A percentile compares a stretch with the other conserved stretches of the same genome.
These are phyloP conservation scores for Haplochromis vanheusdeni DNA, from an alignment of 2,113 vertebrate species.

Conservation along the genomic window DNA sequence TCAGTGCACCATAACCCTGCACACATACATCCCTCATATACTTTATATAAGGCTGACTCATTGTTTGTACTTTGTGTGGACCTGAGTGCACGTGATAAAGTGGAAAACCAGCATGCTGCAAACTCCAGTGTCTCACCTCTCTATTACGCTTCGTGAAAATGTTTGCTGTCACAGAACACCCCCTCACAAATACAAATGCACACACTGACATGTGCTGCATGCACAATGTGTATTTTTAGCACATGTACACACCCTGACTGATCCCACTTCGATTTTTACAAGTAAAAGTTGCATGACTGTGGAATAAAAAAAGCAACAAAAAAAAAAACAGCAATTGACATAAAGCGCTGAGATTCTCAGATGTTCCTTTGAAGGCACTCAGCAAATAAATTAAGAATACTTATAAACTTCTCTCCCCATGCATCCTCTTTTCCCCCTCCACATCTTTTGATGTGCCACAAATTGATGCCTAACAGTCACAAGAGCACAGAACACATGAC, in stretches of 20 bases:
- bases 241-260: background rate
- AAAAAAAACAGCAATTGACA: background rate
- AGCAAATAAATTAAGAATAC: background rate
- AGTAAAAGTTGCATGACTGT: background rate
- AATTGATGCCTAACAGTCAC: constrained; percentile 3
- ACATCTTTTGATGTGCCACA: background rate
- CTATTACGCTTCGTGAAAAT: background rate
- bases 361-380: background rate
- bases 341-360: background rate
- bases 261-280: background rate
- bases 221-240: background rate
- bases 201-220: background rate
- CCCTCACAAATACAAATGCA: background rate
- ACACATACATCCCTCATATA: background rate
- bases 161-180: background rate
- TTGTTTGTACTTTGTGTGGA: background rate
- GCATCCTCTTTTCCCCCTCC: background rate
- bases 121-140: background rate
- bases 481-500: constrained; percentile 3
- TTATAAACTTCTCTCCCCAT: background rate
- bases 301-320: background rate
- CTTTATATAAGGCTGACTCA: background rate
- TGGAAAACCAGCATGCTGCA: background rate
- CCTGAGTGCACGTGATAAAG: background rate
- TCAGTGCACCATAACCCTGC: background rate